A percentile compares a stretch with the other conserved stretches of the same genome.
These are phyloP conservation scores for Drosophila sturtevanti DNA, from an alignment of 1,140 invertebrate genomes.

Conservation along the genomic window DNA sequence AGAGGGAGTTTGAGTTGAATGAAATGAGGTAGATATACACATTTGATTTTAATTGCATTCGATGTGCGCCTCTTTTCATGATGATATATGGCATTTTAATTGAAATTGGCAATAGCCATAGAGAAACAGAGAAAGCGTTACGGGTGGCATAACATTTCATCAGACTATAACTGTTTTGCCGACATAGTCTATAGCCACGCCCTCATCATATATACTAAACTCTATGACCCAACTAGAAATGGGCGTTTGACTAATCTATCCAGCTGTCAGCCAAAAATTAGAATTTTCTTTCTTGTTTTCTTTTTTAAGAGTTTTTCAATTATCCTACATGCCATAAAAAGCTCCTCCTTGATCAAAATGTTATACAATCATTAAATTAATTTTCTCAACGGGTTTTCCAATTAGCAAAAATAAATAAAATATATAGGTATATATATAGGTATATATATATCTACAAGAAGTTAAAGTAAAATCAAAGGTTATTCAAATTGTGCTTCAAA, in stretches of 20 bases:
- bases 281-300: background rate
- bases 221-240: background rate
- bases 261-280: slow-evolving; percentile 37
- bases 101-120: slow-evolving; percentile 59
- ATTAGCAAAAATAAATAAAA: too few relatives aligned
- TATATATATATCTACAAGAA: too few relatives aligned
- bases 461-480: too few relatives aligned
- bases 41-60: slow-evolving; percentile 79
- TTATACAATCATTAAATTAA: too few relatives aligned
- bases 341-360: too few relatives aligned
- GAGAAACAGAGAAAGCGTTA: background rate
- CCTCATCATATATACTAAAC: background rate
- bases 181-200: slow-evolving; percentile 60
- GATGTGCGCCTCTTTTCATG: slow-evolving; percentile 62
- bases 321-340: background rate
- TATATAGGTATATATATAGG: too few relatives aligned
- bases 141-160: slow-evolving; percentile 29
- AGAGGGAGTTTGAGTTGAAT: background rate
- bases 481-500: too few relatives aligned
- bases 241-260: slow-evolving; percentile 32
- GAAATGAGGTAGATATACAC: slow-evolving; percentile 31
- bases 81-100: slow-evolving; percentile 78
- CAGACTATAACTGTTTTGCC: slow-evolving; percentile 48
- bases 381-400: too few relatives aligned
- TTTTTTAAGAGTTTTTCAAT: background rate